Evolutionary conservation across 2,797 vertebrate species (phyloP), one percentile per base, ranked within the genome.

Genomic region (Monodelphis domestica): DNA sequence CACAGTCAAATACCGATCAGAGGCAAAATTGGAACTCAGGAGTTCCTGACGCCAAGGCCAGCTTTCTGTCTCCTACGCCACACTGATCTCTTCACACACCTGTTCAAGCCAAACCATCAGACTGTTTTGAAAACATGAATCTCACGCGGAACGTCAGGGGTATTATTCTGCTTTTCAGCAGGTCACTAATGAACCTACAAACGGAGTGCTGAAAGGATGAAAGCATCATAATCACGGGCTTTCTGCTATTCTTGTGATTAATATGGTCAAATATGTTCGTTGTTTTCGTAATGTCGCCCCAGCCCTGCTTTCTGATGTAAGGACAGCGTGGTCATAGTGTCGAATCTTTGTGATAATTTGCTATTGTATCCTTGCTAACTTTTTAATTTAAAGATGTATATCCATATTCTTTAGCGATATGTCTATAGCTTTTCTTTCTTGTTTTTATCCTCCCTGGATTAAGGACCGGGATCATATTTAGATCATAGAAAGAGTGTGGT

Each of bases 161-260:
- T 95, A 54, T 63, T 51, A 78, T 45, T 88, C 38, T 93, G 53
- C 87, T 96, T 91, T 92, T 63, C n/a, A 89, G 93, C 1, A 89
- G 12, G 24, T 52, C 50, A 59, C 0, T 54, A 2, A 1, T 38
- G 55, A 94, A 88, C 84, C 94, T 92, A 11, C 84, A 26, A 50
- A 57, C 29, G 4, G 9, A 93, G 63, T 26, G 6, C 52, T 52
- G 12, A 84, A 57, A 53, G 28, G 24, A 54, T 5, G 70, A 38
- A 78, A 78, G 38, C 70, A 45, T 45, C n/a, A 9, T 45, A 45
- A 78, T 78, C n/a, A 24, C 21, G n/a, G n/a, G 15, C 26, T 24
- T 45, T 45, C 78, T 45, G n/a, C 24, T 45, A 29, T 56, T 56
- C 55, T 56, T 56, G 55, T 29, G 56, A 21, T 78, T 45, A 38